These are phyloP conservation scores for Tylochromis polylepis DNA, from an alignment of 2,113 vertebrate genomes.

Conservation along the genomic window DNA sequence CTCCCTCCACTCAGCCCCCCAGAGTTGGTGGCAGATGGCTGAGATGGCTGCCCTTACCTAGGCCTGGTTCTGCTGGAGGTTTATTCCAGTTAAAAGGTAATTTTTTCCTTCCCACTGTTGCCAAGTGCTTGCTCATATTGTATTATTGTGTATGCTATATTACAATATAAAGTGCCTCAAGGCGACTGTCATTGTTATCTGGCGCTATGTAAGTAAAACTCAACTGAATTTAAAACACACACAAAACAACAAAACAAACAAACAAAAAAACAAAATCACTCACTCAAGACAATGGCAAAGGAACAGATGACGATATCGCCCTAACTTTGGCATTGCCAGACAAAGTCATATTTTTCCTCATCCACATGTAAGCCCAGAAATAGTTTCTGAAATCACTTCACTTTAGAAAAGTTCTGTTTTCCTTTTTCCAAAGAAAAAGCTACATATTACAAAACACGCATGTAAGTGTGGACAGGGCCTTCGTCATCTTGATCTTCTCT, in stretches of 20 bases:
- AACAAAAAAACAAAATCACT: not conserved
- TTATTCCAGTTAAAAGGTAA: not conserved
- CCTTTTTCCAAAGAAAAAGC: too few relatives aligned
- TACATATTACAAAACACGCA: too few relatives aligned
- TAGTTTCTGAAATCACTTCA: too few relatives aligned
- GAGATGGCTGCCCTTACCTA: not conserved
- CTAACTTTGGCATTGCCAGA: not conserved
- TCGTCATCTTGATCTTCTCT: too few relatives aligned
- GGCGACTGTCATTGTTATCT: not conserved
- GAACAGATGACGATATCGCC: not conserved
- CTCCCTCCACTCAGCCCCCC: not conserved
- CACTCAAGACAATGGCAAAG: not conserved
- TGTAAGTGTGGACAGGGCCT: too few relatives aligned
- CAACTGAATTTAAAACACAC: not conserved
- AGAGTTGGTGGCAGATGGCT: not conserved
- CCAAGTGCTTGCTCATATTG: not conserved
- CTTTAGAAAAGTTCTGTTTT: too few relatives aligned
- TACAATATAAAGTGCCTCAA: not conserved
- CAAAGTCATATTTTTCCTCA: not conserved
- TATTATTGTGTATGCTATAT: not conserved
- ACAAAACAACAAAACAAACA: not conserved
- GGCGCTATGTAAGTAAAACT: not conserved
- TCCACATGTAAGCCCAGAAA: not conserved
- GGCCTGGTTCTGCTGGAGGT: not conserved
- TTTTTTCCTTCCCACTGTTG: not conserved